phyloP scores from a whole-genome alignment of 2,113 vertebrate genomes.

The Percopsis transmontana region DNA sequence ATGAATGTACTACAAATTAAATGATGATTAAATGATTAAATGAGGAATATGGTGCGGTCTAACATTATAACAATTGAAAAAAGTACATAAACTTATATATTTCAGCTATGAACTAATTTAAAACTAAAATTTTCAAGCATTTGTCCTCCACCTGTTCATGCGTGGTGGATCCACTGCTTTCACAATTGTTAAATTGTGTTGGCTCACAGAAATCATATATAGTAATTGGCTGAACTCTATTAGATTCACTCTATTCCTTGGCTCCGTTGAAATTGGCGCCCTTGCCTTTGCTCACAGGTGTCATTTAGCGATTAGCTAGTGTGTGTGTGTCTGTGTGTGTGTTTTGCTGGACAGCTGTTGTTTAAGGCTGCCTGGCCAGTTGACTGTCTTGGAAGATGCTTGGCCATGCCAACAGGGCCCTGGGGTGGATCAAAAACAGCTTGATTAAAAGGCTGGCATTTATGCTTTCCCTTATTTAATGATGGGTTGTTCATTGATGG shows the following conservation, averaged over 20 bases:
- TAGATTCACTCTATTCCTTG: background rate
- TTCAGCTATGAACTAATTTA: too few species aligned
- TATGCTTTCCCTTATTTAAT: background rate
- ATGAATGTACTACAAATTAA: background rate
- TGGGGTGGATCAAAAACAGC: background rate
- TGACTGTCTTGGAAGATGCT: background rate
- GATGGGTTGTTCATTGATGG: background rate
- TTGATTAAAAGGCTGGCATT: background rate
- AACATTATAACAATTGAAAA: too few species aligned
- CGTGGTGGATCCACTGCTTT: too few species aligned
- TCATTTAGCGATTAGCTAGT: conserved; percentile 2
- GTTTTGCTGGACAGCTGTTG: conserved; percentile 5
- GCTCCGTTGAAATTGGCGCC: background rate
- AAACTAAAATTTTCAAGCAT: too few species aligned
- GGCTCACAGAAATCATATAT: too few species aligned
- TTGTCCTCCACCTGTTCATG: too few species aligned
- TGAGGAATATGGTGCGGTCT: background rate
- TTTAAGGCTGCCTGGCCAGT: conserved; percentile 4
- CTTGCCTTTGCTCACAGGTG: conserved; percentile 8
- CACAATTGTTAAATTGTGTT: too few species aligned
- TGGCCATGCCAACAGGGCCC: background rate
- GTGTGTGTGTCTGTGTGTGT: background rate
- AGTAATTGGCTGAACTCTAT: background rate
- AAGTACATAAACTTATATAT: too few species aligned
- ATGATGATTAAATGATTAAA: background rate